phyloP scores from a whole-genome alignment of 2,797 vertebrate species.

The Gallirallus australis region DNA sequence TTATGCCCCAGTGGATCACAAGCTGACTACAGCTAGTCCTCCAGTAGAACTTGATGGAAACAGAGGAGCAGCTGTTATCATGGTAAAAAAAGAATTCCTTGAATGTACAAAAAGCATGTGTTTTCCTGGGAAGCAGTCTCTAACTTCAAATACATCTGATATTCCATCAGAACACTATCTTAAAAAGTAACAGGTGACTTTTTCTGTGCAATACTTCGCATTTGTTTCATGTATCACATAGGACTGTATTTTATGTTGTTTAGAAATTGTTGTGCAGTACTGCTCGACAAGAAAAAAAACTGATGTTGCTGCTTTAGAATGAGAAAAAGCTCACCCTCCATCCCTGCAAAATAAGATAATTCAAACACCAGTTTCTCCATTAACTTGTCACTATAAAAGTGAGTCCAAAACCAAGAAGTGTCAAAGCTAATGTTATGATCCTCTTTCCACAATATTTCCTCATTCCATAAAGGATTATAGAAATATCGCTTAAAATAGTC shows the following conservation, averaged over 20 bases:
- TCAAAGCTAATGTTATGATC: background rate
- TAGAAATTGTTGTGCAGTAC: background rate
- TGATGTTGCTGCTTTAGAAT: background rate
- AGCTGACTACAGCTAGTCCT: conserved; percentile 26
- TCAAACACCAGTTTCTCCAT: background rate
- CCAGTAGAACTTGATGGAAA: conserved; percentile 1
- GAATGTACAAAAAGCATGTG: background rate
- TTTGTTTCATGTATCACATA: background rate
- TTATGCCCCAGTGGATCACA: conserved; percentile 12
- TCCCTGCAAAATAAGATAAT: background rate
- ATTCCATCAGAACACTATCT: background rate
- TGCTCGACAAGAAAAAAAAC: background rate
- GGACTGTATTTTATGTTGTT: background rate
- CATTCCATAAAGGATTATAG: background rate
- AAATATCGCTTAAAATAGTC: background rate
- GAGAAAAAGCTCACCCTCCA: background rate
- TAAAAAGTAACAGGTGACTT: background rate
- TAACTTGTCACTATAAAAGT: background rate
- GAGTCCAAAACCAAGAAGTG: background rate
- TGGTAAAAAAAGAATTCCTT: background rate
- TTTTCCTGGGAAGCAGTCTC: background rate
- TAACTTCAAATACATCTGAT: background rate
- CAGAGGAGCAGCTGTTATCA: background rate
- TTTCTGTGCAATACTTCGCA: background rate
- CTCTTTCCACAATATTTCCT: background rate